A percentile compares a stretch with the other conserved stretches of the same genome.
Conservation (phyloP, 1,140 invertebrate species). For the Habropoda laboriosa region DNA sequence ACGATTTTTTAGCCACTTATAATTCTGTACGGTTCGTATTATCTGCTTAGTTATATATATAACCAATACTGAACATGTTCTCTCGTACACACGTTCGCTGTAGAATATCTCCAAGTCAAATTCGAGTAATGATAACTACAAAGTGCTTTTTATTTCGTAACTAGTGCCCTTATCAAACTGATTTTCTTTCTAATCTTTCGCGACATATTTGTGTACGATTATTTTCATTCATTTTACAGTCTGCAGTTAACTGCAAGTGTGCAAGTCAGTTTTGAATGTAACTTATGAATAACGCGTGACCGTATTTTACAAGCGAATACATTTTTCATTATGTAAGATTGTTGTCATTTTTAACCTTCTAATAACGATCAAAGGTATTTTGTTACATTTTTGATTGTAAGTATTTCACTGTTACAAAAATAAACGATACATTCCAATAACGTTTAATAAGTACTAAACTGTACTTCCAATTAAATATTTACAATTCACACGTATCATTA, state of each 20-base stretch:
- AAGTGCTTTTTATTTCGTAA: background rate
- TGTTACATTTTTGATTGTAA: background rate
- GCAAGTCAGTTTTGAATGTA: background rate
- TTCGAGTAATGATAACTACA: background rate
- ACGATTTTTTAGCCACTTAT: background rate
- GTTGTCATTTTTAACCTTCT: background rate
- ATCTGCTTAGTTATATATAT: background rate
- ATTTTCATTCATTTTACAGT: background rate
- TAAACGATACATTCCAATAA: conserved; percentile 21
- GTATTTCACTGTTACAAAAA: conserved; percentile 9
- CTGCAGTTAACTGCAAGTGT: background rate
- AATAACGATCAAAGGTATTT: background rate
- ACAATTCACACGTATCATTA: conserved; percentile 23
- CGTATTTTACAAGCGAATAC: background rate
- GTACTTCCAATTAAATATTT: conserved; percentile 44
- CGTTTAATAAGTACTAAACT: background rate
- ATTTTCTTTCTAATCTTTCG: background rate
- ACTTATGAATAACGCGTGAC: background rate
- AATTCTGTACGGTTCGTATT: background rate
- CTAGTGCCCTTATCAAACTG: background rate
- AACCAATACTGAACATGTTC: background rate
- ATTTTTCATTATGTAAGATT: background rate
- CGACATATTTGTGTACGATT: background rate
- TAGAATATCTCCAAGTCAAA: background rate
- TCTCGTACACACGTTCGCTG: too few relatives aligned